A percentile compares a stretch with the other conserved stretches of the same genome.
These are phyloP conservation scores for Silurus lanzhouensis DNA, from an alignment of 2,797 vertebrate species.

Conservation along the genomic window DNA sequence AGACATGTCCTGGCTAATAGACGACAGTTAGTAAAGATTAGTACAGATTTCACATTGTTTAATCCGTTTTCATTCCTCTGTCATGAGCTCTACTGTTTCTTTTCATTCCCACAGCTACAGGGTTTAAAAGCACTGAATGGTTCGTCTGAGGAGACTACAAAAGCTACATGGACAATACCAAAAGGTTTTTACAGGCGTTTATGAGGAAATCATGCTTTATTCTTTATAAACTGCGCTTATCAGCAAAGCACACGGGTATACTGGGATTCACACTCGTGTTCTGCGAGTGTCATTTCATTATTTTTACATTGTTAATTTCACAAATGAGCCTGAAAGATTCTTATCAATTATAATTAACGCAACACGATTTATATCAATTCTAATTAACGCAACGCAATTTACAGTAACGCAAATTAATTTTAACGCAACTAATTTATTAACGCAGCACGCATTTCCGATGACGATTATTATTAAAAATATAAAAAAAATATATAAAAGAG, in stretches of 20 bases:
- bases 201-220: background rate
- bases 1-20: background rate
- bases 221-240: background rate
- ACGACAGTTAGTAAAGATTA: background rate
- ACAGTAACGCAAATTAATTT: no score
- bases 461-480: no score
- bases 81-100: background rate
- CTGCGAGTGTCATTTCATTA: no score
- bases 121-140: constrained; percentile 85
- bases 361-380: background rate
- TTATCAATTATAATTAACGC: background rate
- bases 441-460: no score
- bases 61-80: background rate
- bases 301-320: background rate
- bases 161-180: background rate
- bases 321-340: background rate
- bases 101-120: constrained; percentile 73
- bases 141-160: constrained; percentile 73
- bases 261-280: background rate
- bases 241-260: background rate
- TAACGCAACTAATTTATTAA: no score
- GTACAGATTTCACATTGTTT: background rate
- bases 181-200: background rate
- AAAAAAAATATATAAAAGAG: no score
- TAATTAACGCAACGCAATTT: no score